A percentile compares a stretch with the other conserved stretches of the same genome.
Evolutionary conservation across 1,140 invertebrate genomes (phyloP).

Genomic region (Drosophila ficusphila): DNA sequence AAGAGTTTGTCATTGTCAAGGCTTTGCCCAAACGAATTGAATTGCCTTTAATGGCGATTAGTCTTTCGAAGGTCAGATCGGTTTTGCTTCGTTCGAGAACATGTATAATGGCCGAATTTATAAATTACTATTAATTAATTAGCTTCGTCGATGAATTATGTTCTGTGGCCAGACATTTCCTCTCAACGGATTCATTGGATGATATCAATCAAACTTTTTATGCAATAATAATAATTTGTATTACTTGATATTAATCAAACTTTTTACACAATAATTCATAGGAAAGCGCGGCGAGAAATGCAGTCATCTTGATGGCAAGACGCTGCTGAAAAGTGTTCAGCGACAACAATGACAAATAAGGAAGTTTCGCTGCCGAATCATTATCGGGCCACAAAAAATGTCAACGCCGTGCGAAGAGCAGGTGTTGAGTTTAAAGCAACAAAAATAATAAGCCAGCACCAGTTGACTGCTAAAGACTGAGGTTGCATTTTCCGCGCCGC

Average conservation of each 20-base stretch:
- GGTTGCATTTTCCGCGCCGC: conserved; percentile 51
- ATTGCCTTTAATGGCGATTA: conserved; percentile 38
- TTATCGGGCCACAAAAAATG: conserved; percentile 62
- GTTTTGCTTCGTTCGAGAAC: conserved; percentile 12
- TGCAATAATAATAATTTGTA: too few species aligned
- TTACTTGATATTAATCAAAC: conserved; percentile 46
- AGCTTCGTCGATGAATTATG: conserved; percentile 7
- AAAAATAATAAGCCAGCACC: conserved; percentile 56
- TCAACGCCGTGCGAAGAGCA: conserved; percentile 68
- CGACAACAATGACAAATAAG: conserved; percentile 80
- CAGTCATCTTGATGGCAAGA: conserved; percentile 54
- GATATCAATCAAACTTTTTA: conserved; percentile 44
- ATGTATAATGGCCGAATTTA: conserved; percentile 16
- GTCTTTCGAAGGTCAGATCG: conserved; percentile 17
- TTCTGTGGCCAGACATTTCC: conserved; percentile 1
- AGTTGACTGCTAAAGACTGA: conserved; percentile 44
- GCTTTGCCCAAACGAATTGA: conserved; percentile 43
- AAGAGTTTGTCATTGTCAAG: conserved; percentile 71
- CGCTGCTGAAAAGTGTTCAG: conserved; percentile 48
- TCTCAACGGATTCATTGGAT: conserved; percentile 13
- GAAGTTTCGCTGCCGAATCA: conserved; percentile 64
- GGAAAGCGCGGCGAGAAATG: conserved; percentile 47
- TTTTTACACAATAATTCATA: conserved; percentile 45
- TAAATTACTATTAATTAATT: conserved; percentile 24
- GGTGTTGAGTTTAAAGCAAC: conserved; percentile 49